Evolutionary conservation across 2,113 vertebrate genomes (phyloP).

Genomic region (Muntiacus reevesi): DNA sequence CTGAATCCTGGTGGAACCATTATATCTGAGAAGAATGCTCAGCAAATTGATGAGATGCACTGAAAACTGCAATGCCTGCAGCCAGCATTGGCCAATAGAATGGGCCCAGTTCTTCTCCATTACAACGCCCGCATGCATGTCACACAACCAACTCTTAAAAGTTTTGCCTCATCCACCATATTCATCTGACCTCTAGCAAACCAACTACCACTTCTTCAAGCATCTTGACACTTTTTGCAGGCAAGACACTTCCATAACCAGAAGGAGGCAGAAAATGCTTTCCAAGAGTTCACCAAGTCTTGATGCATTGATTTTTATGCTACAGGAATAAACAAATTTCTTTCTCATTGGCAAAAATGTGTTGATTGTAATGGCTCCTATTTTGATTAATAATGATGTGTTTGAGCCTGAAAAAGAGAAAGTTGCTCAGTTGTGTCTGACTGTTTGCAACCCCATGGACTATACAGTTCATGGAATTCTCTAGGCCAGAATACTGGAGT

Average conservation of each 20-base stretch:
- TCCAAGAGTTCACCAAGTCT: neutral
- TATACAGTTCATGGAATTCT: neutral
- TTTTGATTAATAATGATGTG: neutral
- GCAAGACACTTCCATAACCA: neutral
- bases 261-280: neutral
- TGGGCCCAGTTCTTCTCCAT: neutral
- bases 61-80: neutral
- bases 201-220: neutral
- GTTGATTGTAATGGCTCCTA: neutral
- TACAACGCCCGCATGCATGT: rapidly evolving
- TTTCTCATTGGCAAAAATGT: neutral
- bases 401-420: neutral
- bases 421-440: rapidly evolving
- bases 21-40: neutral
- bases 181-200: neutral
- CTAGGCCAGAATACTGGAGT: neutral
- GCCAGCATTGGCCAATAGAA: neutral
- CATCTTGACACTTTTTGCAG: neutral
- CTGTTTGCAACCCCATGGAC: neutral
- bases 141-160: neutral
- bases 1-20: neutral
- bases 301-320: neutral
- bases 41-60: neutral
- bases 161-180: neutral
- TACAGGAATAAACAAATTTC: neutral